Evolutionary conservation across 2,113 vertebrate species (phyloP).

Genomic region (Callipepla californica): DNA sequence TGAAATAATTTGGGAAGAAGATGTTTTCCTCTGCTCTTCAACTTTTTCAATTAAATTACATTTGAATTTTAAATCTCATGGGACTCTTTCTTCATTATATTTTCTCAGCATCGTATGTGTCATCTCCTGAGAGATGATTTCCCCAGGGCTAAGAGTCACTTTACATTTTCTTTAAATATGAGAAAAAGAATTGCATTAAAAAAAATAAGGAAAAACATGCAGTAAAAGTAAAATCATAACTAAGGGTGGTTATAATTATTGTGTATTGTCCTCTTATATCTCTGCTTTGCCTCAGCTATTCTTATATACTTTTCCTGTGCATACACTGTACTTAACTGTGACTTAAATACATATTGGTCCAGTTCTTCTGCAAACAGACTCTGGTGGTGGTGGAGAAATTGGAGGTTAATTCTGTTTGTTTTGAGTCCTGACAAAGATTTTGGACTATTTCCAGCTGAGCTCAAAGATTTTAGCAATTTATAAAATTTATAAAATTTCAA

Average conservation of each 20-base stretch:
- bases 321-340: neutral
- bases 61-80: constrained; percentile 29
- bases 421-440: neutral
- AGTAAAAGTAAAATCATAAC: neutral
- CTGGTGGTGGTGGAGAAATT: neutral
- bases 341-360: neutral
- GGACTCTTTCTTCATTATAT: neutral
- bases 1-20: constrained; percentile 15
- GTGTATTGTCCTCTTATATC: neutral
- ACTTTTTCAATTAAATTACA: neutral
- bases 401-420: neutral
- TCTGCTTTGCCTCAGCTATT: neutral
- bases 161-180: neutral
- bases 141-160: neutral
- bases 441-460: neutral
- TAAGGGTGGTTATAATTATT: neutral
- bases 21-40: neutral
- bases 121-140: neutral
- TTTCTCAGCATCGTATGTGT: constrained; percentile 3
- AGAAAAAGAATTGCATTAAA: neutral
- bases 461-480: neutral
- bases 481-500: neutral
- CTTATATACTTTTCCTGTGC: neutral
- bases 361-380: neutral
- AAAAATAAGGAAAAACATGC: neutral